A percentile compares a stretch with the other conserved stretches of the same genome.
These are phyloP conservation scores for Malthinus seriepunctatus DNA, from an alignment of 2,888 invertebrate species.

Conservation along the genomic window DNA sequence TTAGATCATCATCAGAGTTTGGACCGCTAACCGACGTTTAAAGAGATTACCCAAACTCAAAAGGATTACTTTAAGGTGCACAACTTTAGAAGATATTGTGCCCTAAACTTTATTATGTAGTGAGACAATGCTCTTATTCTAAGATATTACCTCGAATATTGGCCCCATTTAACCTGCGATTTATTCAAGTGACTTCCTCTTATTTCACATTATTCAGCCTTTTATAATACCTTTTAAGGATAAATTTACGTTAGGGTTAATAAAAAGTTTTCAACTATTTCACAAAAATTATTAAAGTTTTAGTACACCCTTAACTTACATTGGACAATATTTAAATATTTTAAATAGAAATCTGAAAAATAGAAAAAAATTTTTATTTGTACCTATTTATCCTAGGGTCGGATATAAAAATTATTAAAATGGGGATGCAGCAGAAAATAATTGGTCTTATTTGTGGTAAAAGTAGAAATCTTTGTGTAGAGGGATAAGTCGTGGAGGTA, in stretches of 20 bases:
- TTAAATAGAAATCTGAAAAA: too few species aligned
- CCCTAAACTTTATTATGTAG: conserved; percentile 38
- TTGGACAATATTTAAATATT: too few species aligned
- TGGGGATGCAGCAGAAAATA: too few species aligned
- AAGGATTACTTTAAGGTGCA: conserved; percentile 35
- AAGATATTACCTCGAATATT: conserved; percentile 42
- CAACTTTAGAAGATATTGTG: conserved; percentile 30
- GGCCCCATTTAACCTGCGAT: conserved; percentile 42
- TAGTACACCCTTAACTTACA: too few species aligned
- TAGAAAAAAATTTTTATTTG: too few species aligned
- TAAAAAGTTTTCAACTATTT: too few species aligned
- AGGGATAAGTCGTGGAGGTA: too few species aligned
- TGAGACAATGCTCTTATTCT: conserved; percentile 38
- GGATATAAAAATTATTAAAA: too few species aligned
- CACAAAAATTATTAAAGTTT: too few species aligned
- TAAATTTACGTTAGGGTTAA: background rate
- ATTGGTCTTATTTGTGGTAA: too few species aligned
- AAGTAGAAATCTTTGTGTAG: too few species aligned
- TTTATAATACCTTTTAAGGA: conserved; percentile 2
- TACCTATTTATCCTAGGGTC: too few species aligned
- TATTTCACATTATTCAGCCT: conserved; percentile 15
- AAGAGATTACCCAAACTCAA: conserved; percentile 38
- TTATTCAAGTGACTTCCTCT: conserved; percentile 38
- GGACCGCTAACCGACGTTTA: conserved; percentile 35
- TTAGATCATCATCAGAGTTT: conserved; percentile 41